Conservation (phyloP, 2,797 vertebrate species). For the Silurus aristotelis region DNA sequence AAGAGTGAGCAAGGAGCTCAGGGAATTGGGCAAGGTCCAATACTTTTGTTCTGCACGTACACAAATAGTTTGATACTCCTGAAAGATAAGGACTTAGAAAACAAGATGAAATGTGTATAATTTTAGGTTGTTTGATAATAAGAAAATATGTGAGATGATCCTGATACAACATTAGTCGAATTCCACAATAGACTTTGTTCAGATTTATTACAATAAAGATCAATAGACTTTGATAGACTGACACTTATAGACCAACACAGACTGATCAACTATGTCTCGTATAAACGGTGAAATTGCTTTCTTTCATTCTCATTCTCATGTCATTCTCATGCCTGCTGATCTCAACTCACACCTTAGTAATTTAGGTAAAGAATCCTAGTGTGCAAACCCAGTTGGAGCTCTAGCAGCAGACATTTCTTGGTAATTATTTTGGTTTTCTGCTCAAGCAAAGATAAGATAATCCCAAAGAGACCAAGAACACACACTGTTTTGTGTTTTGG, state of each 20-base stretch:
- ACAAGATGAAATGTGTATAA: neutral
- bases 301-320: neutral
- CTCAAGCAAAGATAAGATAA: slow-evolving; percentile 6
- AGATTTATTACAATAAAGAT: neutral
- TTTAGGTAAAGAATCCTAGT: neutral
- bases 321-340: neutral
- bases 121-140: neutral
- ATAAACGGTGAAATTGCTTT: neutral
- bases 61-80: neutral
- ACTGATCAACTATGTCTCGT: neutral
- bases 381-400: neutral
- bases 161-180: neutral
- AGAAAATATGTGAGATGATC: neutral
- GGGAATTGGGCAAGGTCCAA: neutral
- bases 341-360: neutral
- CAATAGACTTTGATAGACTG: neutral
- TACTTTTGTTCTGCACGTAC: neutral
- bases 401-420: neutral
- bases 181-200: neutral
- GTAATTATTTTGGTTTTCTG: neutral
- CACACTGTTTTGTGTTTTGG: neutral
- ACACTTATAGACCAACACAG: neutral
- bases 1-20: slow-evolving; percentile 19
- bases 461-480: neutral
- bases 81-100: neutral